Evolutionary conservation across 64 coral and sea anemone genomes (phyloP), one percentile per base, ranked within the genome.

Genomic region (Montipora foliosa): DNA sequence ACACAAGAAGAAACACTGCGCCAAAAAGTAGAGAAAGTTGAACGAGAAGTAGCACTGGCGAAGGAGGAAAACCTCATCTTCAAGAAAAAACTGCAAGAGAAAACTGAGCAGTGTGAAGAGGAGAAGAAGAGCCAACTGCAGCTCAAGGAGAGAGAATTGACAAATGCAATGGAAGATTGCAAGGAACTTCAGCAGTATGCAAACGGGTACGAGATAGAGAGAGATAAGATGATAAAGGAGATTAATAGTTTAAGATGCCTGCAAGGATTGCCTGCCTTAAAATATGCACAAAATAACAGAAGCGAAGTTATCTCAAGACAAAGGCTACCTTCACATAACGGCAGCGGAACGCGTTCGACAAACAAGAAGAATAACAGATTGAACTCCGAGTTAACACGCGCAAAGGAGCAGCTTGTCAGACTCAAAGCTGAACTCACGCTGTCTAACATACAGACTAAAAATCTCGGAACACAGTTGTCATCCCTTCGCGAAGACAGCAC

Each of bases 401-500:
- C 96, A 7, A 98, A 98, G 37, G 93, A 98, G 15, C 93, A 94
- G 79, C 89, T 98, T 14, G 69, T 98, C 5, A 90, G 90, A 20
- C 73, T 98, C 5, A 98, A 98, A 52, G 89, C 86, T 5, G 96
- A 98, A 22, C 71, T 98, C 14, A 98, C 96, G 6, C n/a, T 95
- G 15, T 98, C 96, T 1, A 98, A 95, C 48, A 83, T 98, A 70
- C 96, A 98, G 60, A 98, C 96, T 6, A 79, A 79, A 67, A 95
- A 98, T 52, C 89, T 98, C 19, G 93, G 96, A 22, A 89, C 89
- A 0, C 96, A 98, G 17, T 58, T 98, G 19, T 88, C 96, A 9
- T 98, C 92, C 17, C 75, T 98, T 52, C 92, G 96, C 59, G 96
- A 94, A 89, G 92, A 98, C 22, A 98, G 96, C 61, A 98, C 90